Evolutionary conservation across 2,888 invertebrate species (phyloP).

Genomic region (Lithosia quadra): DNA sequence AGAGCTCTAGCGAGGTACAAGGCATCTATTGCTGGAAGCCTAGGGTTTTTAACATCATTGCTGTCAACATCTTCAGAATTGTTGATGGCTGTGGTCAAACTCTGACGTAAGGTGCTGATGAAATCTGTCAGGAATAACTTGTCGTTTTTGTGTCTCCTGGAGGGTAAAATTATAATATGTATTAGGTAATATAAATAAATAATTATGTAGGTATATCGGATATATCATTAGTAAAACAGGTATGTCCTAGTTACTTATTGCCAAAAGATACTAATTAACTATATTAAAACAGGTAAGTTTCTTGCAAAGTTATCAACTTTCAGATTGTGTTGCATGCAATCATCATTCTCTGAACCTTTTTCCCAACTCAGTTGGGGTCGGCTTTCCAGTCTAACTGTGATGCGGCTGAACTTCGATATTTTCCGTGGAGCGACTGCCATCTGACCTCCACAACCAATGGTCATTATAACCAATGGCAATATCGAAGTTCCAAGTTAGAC

Average conservation of each 20-base stretch:
- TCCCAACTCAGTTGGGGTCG: too few relatives aligned
- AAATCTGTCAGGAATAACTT: slow-evolving; percentile 90
- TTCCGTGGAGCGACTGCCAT: too few relatives aligned
- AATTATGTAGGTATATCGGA: background rate
- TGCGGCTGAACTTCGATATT: too few relatives aligned
- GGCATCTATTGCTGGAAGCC: slow-evolving; percentile 88
- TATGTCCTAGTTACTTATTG: too few relatives aligned
- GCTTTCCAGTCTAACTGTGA: too few relatives aligned
- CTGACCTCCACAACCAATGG: too few relatives aligned
- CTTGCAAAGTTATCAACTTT: background rate
- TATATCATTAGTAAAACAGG: too few relatives aligned
- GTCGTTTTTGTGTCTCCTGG: slow-evolving; percentile 87
- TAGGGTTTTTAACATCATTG: slow-evolving; percentile 69
- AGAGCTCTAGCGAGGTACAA: slow-evolving; percentile 91
- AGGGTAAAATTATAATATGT: slow-evolving; percentile 39
- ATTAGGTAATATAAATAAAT: background rate
- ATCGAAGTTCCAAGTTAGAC: too few relatives aligned
- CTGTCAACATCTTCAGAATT: slow-evolving; percentile 47
- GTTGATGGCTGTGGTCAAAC: slow-evolving; percentile 78
- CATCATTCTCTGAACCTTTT: too few relatives aligned
- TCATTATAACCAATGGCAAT: too few relatives aligned
- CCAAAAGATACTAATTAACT: too few relatives aligned
- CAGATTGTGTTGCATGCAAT: background rate
- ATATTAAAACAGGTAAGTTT: too few relatives aligned
- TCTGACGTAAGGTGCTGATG: slow-evolving; percentile 89